Percentiles rank a stretch among this genome's conserved stretches.
Evolutionary conservation across 2,888 invertebrate species (phyloP).

Genomic region (Drosophila melanosoma): DNA sequence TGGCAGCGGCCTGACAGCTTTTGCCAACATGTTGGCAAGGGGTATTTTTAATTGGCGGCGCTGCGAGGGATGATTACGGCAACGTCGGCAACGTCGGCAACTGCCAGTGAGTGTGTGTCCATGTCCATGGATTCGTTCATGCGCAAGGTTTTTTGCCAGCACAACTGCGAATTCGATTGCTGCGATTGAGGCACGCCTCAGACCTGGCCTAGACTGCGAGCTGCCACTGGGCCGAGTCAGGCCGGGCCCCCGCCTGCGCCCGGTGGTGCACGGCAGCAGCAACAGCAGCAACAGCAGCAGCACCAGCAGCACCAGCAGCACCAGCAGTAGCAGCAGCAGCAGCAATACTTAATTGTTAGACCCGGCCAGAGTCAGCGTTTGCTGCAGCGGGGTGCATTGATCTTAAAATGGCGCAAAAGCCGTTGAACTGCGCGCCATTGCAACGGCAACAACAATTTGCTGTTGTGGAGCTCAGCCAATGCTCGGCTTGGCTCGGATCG

Average conservation of each 20-base stretch:
- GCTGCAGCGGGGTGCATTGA: conserved; percentile 81
- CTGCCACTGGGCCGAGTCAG: conserved; percentile 30
- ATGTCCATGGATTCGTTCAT: conserved; percentile 84
- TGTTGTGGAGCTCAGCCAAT: conserved; percentile 1
- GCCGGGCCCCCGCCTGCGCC: conserved; percentile 31
- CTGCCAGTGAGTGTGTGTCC: conserved; percentile 60
- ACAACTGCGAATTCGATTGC: conserved; percentile 45
- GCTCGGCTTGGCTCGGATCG: conserved; percentile 12
- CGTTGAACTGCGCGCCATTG: conserved; percentile 79
- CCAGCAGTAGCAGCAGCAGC: not conserved
- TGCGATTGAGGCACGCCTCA: conserved; percentile 9
- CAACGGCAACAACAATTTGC: conserved; percentile 41
- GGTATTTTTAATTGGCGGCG: not conserved
- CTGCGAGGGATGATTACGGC: conserved; percentile 8
- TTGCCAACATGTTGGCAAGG: conserved; percentile 8
- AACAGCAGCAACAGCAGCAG: not conserved
- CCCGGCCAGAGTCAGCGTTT: conserved; percentile 24
- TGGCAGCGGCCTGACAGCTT: conserved; percentile 6
- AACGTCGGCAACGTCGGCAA: not conserved
- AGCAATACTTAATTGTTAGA: conserved; percentile 49
- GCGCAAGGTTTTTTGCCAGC: conserved; percentile 81
- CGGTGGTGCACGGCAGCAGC: conserved; percentile 17
- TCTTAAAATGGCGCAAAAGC: conserved; percentile 84
- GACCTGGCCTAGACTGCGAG: conserved; percentile 35
- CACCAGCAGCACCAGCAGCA: not conserved